Evolutionary conservation across 2,797 vertebrate genomes (phyloP), one percentile per base, ranked within the genome.

Genomic region (Sebastes iracundus): DNA sequence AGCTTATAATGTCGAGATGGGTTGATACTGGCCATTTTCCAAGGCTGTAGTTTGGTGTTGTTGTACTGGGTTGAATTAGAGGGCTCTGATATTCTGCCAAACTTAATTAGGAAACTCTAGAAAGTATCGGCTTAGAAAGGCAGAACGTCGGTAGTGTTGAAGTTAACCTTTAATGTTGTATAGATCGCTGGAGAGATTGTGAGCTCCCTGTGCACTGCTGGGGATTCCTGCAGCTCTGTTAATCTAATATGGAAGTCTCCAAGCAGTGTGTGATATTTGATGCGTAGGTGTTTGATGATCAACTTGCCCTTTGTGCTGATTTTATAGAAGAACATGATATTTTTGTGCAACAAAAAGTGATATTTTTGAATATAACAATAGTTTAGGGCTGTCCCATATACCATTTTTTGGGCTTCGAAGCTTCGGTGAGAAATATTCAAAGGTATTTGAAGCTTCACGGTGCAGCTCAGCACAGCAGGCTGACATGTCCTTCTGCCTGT

Each of bases 161-260:
- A 35, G 56, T 49, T 61, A 61, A 63, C 53, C 65, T 74, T 53
- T 79, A 64, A 46, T 72, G 33, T 30, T 20, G 49, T 66, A n/a
- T 33, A 59, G 69, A 46, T 27, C 35, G 33, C 49, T 49, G 65
- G 33, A 66, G 49, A 71, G 55, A 83, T 5, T 22, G 23, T 56
- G 49, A 69, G 38, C 76, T 79, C 23, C 18, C 55, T 3, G 2
- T 58, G 65, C 35, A 23, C 46, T 52, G 59, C 11, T 61, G 59
- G 35, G 46, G 6, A 73, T 25, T 49, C 22, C 12, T 38, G 3
- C 35, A 22, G 66, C 52, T 78, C 58, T 56, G 52, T 28, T 68
- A 8, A 72, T 80, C 53, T 49, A 62, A 71, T 49, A 28, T 56
- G 9, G 33, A 80, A 12, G 70, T 80, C 55, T 73, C 52, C 4